phyloP scores from a whole-genome alignment of 1,140 invertebrate species.

The Homalodisca vitripennis region DNA sequence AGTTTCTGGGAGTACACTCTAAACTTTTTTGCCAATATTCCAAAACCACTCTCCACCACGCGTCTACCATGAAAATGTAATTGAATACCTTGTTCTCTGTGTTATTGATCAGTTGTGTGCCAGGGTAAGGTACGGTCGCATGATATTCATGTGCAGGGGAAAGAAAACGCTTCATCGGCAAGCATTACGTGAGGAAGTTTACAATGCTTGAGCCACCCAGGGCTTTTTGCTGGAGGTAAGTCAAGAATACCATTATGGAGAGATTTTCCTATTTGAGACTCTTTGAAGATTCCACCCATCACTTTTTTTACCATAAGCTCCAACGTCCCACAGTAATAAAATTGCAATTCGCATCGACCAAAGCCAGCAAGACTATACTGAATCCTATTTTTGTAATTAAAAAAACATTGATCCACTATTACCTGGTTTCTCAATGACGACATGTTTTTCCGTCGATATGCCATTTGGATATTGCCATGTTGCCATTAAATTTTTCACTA shows the following conservation, averaged over 20 bases:
- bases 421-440: slow-evolving; percentile 47
- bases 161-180: slow-evolving; percentile 47
- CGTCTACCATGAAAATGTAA: not conserved
- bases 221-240: slow-evolving; percentile 31
- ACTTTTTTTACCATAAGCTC: slow-evolving; percentile 46
- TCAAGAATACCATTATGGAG: slow-evolving; percentile 32
- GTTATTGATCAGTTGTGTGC: not conserved
- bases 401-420: slow-evolving; percentile 46
- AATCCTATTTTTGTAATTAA: slow-evolving; percentile 49
- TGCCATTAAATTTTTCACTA: slow-evolving; percentile 7
- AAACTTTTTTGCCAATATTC: slow-evolving; percentile 10
- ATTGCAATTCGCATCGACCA: slow-evolving; percentile 48
- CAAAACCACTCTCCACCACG: slow-evolving; percentile 8
- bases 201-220: slow-evolving; percentile 29
- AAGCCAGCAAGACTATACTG: slow-evolving; percentile 49
- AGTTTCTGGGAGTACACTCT: slow-evolving; percentile 11
- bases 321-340: slow-evolving; percentile 49
- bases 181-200: slow-evolving; percentile 44
- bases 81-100: not conserved
- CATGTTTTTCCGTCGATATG: slow-evolving; percentile 47
- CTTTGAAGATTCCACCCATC: slow-evolving; percentile 44
- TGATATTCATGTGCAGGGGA: slow-evolving; percentile 34
- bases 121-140: slow-evolving; percentile 10
- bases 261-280: slow-evolving; percentile 35
- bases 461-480: slow-evolving; percentile 30